These are phyloP conservation scores for Halyomorpha halys DNA, from an alignment of 1,140 invertebrate species.

Conservation along the genomic window DNA sequence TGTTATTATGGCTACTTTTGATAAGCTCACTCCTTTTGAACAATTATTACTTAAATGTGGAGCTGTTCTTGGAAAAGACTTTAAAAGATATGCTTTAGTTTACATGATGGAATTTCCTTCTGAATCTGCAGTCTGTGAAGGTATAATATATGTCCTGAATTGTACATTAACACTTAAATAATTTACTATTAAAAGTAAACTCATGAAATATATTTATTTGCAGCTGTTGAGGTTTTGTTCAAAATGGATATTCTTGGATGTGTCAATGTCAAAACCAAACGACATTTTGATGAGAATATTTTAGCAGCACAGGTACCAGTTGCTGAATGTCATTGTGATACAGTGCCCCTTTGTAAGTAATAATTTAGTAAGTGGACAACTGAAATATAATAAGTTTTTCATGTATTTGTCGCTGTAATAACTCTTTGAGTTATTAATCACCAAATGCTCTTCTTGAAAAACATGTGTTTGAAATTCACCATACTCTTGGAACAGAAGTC, in stretches of 20 bases:
- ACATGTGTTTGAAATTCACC: too few relatives aligned
- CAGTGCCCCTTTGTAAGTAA: too few relatives aligned
- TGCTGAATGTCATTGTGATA: background rate
- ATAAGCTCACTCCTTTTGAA: constrained; percentile 46
- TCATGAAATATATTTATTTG: constrained; percentile 23
- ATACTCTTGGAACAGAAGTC: too few relatives aligned
- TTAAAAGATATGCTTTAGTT: constrained; percentile 44
- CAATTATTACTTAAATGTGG: constrained; percentile 49
- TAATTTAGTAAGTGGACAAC: background rate
- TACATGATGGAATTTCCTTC: constrained; percentile 40
- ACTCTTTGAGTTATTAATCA: background rate
- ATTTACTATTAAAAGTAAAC: background rate
- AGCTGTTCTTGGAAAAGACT: constrained; percentile 46
- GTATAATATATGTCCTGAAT: background rate
- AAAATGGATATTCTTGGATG: constrained; percentile 47
- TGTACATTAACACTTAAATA: background rate
- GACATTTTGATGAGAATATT: background rate
- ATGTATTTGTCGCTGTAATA: background rate
- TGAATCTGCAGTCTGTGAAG: constrained; percentile 36
- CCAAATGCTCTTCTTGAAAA: background rate
- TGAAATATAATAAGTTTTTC: background rate
- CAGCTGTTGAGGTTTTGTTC: constrained; percentile 46
- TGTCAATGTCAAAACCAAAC: constrained; percentile 31
- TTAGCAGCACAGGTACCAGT: background rate
- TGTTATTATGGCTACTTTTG: constrained; percentile 47